phyloP scores from a whole-genome alignment of 2,888 invertebrate species.

The Ophioninae sp. region DNA sequence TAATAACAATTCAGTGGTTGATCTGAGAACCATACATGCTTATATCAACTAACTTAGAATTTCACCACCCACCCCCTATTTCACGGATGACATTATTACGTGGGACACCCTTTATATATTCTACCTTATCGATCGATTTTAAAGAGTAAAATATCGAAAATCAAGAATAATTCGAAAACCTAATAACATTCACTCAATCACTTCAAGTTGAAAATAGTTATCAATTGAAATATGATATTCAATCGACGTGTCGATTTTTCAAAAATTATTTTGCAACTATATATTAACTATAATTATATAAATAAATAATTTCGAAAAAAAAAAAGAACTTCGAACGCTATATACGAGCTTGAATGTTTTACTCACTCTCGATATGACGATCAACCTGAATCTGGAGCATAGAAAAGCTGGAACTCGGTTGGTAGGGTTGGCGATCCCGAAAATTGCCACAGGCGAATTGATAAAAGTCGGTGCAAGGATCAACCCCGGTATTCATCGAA shows the following conservation, averaged over 20 bases:
- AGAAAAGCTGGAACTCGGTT: slow-evolving; percentile 77
- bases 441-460: slow-evolving; percentile 81
- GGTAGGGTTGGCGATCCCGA: slow-evolving; percentile 73
- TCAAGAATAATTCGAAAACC: too few relatives aligned
- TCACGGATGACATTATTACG: too few relatives aligned
- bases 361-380: slow-evolving; percentile 80
- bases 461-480: slow-evolving; percentile 81
- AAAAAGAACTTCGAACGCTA: neutral
- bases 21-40: too few relatives aligned
- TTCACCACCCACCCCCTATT: too few relatives aligned
- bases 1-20: too few relatives aligned
- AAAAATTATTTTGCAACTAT: neutral
- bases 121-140: too few relatives aligned
- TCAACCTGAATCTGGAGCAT: slow-evolving; percentile 79
- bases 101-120: too few relatives aligned
- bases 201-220: too few relatives aligned
- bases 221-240: too few relatives aligned
- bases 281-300: neutral
- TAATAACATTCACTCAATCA: too few relatives aligned
- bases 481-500: slow-evolving; percentile 78
- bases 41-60: too few relatives aligned
- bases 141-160: too few relatives aligned
- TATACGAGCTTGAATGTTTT: slow-evolving; percentile 60
- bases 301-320: neutral
- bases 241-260: neutral